Percentiles rank a stretch among this genome's conserved stretches.
These are phyloP conservation scores for Notodonta dromedarius DNA, from an alignment of 2,888 invertebrate genomes.

Conservation along the genomic window DNA sequence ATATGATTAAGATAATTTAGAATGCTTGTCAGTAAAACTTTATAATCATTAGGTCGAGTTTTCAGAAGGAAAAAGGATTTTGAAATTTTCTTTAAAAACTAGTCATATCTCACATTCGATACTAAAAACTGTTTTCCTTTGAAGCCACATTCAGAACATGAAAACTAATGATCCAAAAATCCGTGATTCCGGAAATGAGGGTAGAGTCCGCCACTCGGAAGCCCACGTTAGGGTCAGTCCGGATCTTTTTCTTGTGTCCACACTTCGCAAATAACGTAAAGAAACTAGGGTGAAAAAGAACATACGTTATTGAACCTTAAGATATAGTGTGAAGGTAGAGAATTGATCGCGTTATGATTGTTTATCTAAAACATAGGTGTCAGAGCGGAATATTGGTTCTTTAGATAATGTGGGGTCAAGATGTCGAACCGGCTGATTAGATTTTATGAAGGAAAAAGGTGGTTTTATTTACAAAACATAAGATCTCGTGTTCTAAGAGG, in stretches of 20 bases:
- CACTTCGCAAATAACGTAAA: conserved; percentile 55
- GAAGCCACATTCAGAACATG: conserved; percentile 11
- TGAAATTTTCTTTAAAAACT: background rate
- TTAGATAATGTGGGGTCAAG: conserved; percentile 43
- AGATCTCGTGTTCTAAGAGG: background rate
- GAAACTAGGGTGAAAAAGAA: conserved; percentile 40
- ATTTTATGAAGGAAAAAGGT: conserved; percentile 27
- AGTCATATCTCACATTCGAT: background rate
- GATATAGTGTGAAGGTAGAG: conserved; percentile 12
- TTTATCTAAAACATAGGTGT: conserved; percentile 44
- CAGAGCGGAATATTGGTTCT: conserved; percentile 42
- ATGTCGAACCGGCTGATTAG: conserved; percentile 33
- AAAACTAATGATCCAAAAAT: conserved; percentile 48
- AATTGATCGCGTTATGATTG: conserved; percentile 23
- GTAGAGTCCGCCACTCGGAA: conserved; percentile 59
- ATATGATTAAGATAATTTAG: background rate
- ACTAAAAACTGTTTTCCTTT: background rate
- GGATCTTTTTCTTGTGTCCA: conserved; percentile 47
- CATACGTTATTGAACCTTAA: conserved; percentile 15
- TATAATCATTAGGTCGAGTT: background rate
- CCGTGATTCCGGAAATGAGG: conserved; percentile 63
- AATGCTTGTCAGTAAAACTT: background rate
- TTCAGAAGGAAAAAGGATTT: background rate
- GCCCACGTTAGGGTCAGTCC: conserved; percentile 53
- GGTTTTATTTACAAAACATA: conserved; percentile 4